Conservation (phyloP, 2,113 vertebrate species). For the Noctilio leporinus region DNA sequence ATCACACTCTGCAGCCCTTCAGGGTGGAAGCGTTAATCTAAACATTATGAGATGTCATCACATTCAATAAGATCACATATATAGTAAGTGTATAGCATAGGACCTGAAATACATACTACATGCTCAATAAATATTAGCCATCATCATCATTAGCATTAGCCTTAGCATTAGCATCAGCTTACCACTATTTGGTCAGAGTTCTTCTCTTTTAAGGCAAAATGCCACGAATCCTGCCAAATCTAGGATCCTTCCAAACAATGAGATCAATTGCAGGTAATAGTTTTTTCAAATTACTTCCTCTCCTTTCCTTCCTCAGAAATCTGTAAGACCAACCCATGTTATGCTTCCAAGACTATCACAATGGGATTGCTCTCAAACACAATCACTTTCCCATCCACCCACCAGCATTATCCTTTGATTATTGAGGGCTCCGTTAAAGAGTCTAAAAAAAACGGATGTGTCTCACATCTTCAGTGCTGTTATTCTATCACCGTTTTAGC, state of each 20-base stretch:
- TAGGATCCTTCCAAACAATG: background rate
- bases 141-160: background rate
- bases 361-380: background rate
- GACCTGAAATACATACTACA: background rate
- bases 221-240: constrained; percentile 8
- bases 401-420: background rate
- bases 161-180: background rate
- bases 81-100: background rate
- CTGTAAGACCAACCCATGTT: background rate
- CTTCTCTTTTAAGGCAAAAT: background rate
- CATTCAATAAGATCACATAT: background rate
- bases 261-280: background rate
- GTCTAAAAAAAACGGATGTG: background rate
- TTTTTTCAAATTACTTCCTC: constrained; percentile 27
- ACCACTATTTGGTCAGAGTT: background rate
- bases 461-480: constrained; percentile 2
- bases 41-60: background rate
- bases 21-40: background rate
- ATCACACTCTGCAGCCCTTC: background rate
- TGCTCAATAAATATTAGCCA: background rate
- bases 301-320: constrained; percentile 35
- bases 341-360: constrained; percentile 26
- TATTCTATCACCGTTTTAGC: constrained; percentile 37
- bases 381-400: background rate
- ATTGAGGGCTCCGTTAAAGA: background rate